Percentiles rank a stretch among this genome's conserved stretches.
Evolutionary conservation across 2,113 vertebrate species (phyloP).

Genomic region (Anolis sagrei): DNA sequence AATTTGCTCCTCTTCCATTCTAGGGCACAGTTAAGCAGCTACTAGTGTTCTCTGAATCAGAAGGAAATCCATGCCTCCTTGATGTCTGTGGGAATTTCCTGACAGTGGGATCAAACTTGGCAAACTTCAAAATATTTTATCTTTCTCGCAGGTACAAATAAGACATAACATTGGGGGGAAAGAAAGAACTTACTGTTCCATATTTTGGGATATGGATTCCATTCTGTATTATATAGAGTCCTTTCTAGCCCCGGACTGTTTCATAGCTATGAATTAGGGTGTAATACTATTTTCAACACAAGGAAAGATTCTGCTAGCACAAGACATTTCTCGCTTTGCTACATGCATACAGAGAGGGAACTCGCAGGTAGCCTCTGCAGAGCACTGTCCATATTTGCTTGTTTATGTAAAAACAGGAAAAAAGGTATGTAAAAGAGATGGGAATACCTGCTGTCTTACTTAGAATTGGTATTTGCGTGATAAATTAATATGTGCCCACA

Average conservation of each 20-base stretch:
- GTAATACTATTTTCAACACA: background rate
- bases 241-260: too few relatives aligned
- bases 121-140: constrained; percentile 91
- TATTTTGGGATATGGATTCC: too few relatives aligned
- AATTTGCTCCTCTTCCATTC: background rate
- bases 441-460: background rate
- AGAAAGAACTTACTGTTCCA: too few relatives aligned
- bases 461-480: background rate
- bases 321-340: background rate
- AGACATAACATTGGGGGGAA: background rate
- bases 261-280: too few relatives aligned
- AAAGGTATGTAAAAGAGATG: background rate
- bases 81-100: constrained; percentile 89
- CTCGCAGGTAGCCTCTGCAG: background rate
- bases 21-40: constrained; percentile 97
- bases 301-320: background rate
- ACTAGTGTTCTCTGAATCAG: constrained; percentile 87
- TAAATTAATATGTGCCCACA: background rate
- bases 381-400: background rate
- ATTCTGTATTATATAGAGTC: background rate
- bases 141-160: constrained; percentile 89
- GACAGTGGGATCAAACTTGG: constrained; percentile 89
- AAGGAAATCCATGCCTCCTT: constrained; percentile 89
- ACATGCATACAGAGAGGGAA: background rate
- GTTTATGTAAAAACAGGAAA: background rate